Evolutionary conservation across 2,888 invertebrate genomes (phyloP), one percentile per base, ranked within the genome.

Genomic region (Ophion costatus): DNA sequence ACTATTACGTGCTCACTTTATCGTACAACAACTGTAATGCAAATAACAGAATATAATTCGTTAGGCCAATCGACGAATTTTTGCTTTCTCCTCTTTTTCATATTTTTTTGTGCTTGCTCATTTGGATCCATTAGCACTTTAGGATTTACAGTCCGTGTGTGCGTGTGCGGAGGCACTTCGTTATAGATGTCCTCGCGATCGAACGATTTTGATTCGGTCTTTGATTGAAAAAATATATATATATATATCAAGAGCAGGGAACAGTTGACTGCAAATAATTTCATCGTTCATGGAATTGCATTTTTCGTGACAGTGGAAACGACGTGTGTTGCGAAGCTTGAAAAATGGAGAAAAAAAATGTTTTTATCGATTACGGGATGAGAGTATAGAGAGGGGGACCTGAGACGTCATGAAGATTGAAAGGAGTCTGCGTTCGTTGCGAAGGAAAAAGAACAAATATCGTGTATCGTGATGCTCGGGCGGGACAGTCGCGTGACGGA

Each of bases 11-110:
- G 91, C 91, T 82, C 82, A 80, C 90, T 91, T 90, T 91, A 91
- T 91, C 91, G 90, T 90, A 91, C 91, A 92, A 92, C 90, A 92
- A 93, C 93, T 93, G 93, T 91, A 93, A 93, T 93, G 91, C 91
- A 93, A 93, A 93, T 91, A 92, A 93, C 91, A 93, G 89, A 92
- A 92, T 92, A 91, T 90, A 92, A 91, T 92, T 92, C 88, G 91
- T 93, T 92, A 92, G 92, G 91, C 90, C 92, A 91, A 91, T 91
- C 87, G 90, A 90, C 88, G 90, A 91, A 90, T 80, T 64, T 78
- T 45, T 33, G 66, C 69, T 73, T 51, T 64, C 66, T 63, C 17
- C 45, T 64, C 10, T 22, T 61, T 69, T 70, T 67, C 24, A 24
- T 24, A 1, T 22, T 71, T 29, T 78, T 59, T 29, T n/a, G 14